phyloP scores from a whole-genome alignment of 2,113 vertebrate species.

The Pterocles orientalis region DNA sequence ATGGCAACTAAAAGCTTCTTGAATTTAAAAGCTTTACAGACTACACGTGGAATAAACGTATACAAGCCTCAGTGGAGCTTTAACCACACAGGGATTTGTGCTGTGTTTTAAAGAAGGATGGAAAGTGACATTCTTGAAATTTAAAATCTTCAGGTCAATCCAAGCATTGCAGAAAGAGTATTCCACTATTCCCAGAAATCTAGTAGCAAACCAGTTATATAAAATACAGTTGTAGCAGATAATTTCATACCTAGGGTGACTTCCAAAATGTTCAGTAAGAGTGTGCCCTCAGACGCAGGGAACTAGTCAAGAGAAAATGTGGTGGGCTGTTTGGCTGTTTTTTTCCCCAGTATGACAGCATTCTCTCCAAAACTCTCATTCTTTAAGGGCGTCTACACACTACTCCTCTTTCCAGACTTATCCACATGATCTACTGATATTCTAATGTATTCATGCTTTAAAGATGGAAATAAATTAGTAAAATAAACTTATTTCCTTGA shows the following conservation, averaged over 20 bases:
- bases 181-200: background rate
- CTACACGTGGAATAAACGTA: constrained; percentile 5
- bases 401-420: background rate
- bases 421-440: background rate
- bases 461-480: background rate
- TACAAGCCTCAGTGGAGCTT: background rate
- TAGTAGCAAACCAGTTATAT: background rate
- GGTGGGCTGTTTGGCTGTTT: background rate
- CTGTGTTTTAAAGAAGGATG: background rate
- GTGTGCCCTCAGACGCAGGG: background rate
- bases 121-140: background rate
- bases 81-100: background rate
- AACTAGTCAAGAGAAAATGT: background rate
- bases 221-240: background rate
- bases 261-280: background rate
- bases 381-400: background rate
- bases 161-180: background rate
- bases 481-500: background rate
- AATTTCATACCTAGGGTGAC: background rate
- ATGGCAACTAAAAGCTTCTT: constrained; percentile 29
- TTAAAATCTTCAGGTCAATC: too few relatives aligned
- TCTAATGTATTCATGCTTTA: background rate
- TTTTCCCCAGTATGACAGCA: background rate
- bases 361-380: background rate
- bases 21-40: constrained; percentile 39